A percentile compares a stretch with the other conserved stretches of the same genome.
These are phyloP conservation scores for Apteryx owenii DNA, from an alignment of 2,113 vertebrate species.

Conservation along the genomic window DNA sequence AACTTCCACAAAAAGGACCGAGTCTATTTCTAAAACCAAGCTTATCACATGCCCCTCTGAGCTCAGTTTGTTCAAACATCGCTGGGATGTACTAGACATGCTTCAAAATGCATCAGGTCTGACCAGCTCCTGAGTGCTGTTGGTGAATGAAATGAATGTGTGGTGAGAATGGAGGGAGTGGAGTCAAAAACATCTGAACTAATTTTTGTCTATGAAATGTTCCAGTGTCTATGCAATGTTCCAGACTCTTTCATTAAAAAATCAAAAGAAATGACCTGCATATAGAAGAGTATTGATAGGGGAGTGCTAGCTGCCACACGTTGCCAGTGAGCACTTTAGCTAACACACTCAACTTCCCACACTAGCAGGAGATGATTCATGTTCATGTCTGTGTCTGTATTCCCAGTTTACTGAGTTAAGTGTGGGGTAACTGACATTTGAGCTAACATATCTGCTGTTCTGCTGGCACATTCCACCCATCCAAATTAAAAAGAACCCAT, in stretches of 20 bases:
- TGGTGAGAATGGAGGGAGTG: slow-evolving; percentile 28
- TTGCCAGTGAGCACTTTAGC: neutral
- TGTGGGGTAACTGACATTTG: neutral
- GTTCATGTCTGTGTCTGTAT: neutral
- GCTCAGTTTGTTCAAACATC: neutral
- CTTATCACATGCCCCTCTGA: neutral
- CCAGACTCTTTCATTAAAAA: neutral
- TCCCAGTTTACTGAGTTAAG: neutral
- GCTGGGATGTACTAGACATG: neutral
- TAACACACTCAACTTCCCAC: neutral
- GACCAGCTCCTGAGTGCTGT: neutral
- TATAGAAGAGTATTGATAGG: neutral
- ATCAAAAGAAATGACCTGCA: neutral
- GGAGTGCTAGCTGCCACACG: neutral
- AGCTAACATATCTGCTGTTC: neutral
- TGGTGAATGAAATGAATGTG: slow-evolving; percentile 45
- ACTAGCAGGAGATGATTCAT: neutral
- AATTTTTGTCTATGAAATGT: neutral
- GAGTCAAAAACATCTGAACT: neutral
- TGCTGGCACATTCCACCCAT: neutral
- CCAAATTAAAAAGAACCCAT: neutral
- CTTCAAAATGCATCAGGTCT: neutral
- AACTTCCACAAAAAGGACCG: neutral
- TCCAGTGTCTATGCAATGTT: neutral
- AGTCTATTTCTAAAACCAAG: neutral